phyloP scores from a whole-genome alignment of 2,113 vertebrate genomes.

The Paralichthys olivaceus region DNA sequence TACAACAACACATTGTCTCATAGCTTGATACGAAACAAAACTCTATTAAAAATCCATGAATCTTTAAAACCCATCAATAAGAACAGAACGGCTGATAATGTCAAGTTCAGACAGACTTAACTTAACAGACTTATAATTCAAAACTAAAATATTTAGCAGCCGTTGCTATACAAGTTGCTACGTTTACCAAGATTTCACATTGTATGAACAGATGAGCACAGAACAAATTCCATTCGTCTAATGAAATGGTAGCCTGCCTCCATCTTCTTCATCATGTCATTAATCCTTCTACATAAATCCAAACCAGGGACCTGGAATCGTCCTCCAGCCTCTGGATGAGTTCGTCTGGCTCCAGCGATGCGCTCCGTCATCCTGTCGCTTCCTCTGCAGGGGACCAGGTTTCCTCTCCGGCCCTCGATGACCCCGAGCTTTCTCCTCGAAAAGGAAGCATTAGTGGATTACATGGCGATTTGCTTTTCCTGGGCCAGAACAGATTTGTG shows the following conservation, averaged over 20 bases:
- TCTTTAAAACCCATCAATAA: too few species aligned
- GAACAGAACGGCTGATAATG: too few species aligned
- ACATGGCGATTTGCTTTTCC: slow-evolving; percentile 61
- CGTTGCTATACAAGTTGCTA: too few species aligned
- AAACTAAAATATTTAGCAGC: too few species aligned
- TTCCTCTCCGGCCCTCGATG: slow-evolving; percentile 6
- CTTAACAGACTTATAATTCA: too few species aligned
- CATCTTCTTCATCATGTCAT: slow-evolving; percentile 23
- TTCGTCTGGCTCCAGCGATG: slow-evolving; percentile 38
- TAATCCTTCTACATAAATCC: slow-evolving; percentile 58
- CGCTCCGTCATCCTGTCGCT: slow-evolving; percentile 47
- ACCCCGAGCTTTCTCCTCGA: slow-evolving; percentile 15
- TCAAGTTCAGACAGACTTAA: too few species aligned
- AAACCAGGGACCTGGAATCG: slow-evolving; percentile 34
- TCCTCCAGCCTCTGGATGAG: slow-evolving; percentile 28
- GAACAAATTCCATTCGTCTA: too few species aligned
- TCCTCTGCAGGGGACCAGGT: slow-evolving; percentile 28
- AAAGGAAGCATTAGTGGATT: slow-evolving; percentile 64
- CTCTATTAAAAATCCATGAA: not conserved
- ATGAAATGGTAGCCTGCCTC: too few species aligned
- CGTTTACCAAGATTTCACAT: too few species aligned
- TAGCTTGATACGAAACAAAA: too few species aligned
- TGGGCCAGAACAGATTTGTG: slow-evolving; percentile 48
- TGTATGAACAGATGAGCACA: too few species aligned
- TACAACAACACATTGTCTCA: too few species aligned